Evolutionary conservation across 1,140 invertebrate genomes (phyloP).

Genomic region (Dufourea novaeangliae): DNA sequence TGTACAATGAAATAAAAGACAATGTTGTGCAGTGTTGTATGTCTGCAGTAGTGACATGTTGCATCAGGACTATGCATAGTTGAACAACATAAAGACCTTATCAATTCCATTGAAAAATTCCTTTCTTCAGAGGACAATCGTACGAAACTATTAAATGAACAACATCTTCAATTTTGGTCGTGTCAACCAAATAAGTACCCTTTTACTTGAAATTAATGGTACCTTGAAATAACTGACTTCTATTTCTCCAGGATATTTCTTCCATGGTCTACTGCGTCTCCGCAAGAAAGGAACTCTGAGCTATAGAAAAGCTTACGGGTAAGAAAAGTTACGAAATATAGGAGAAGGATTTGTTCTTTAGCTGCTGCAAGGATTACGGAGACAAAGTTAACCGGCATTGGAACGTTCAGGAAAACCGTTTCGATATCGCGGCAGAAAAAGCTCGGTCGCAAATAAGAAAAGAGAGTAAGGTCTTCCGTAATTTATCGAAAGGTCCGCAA

Average conservation of each 20-base stretch:
- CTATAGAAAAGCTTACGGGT: background rate
- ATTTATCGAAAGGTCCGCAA: conserved; percentile 42
- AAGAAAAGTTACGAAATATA: background rate
- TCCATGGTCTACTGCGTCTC: background rate
- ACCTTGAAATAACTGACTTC: background rate
- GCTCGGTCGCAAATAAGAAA: conserved; percentile 29
- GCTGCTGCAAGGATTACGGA: background rate
- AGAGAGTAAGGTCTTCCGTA: conserved; percentile 33
- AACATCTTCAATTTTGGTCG: no score
- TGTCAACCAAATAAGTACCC: no score
- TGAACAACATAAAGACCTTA: no score
- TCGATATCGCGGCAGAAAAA: background rate
- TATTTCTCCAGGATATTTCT: background rate
- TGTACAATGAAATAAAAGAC: no score
- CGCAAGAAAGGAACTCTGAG: background rate
- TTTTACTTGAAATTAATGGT: background rate
- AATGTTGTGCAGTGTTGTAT: no score
- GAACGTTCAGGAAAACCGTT: background rate
- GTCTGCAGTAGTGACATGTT: no score
- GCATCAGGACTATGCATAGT: no score
- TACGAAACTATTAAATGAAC: no score
- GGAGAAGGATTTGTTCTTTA: background rate
- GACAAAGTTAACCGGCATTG: background rate
- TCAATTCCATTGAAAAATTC: no score
- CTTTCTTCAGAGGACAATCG: no score